Conservation (phyloP, 2,888 invertebrate genomes). For the Trissoscelio sp. region DNA sequence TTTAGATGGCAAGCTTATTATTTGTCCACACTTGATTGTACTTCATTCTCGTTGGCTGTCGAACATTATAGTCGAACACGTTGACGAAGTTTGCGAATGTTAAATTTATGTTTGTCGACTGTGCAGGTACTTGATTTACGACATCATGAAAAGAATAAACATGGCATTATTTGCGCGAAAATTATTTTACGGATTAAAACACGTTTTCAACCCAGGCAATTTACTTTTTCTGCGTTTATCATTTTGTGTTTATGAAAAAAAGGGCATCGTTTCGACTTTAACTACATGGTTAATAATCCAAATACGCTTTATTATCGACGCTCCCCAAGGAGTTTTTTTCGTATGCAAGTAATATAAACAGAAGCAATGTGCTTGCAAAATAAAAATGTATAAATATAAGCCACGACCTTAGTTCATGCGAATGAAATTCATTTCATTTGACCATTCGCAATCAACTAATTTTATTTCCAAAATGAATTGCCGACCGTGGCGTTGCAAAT, state of each 20-base stretch:
- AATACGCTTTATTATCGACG: slow-evolving; percentile 25
- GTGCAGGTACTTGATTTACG: slow-evolving; percentile 26
- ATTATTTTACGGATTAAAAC: slow-evolving; percentile 38
- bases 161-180: slow-evolving; percentile 24
- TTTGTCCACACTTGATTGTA: slow-evolving; percentile 12
- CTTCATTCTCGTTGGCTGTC: slow-evolving; percentile 3
- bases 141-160: slow-evolving; percentile 35
- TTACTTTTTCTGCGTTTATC: slow-evolving; percentile 35
- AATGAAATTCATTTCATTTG: slow-evolving; percentile 19
- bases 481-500: slow-evolving; percentile 13
- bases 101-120: slow-evolving; percentile 29
- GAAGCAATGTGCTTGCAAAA: slow-evolving; percentile 11
- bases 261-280: slow-evolving; percentile 1
- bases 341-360: slow-evolving; percentile 20
- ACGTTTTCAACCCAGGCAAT: slow-evolving; percentile 1
- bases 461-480: slow-evolving; percentile 53
- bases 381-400: slow-evolving; percentile 23
- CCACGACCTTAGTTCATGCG: slow-evolving; percentile 16
- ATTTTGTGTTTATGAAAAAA: slow-evolving; percentile 27
- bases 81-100: slow-evolving; percentile 33
- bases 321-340: slow-evolving; percentile 28
- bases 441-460: slow-evolving; percentile 14
- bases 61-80: slow-evolving; percentile 22
- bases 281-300: slow-evolving; percentile 36
- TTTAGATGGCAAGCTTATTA: slow-evolving; percentile 4